Base-by-base conservation (phyloP, 2,888 invertebrate species). In the Lacanobia wlatinum region DNA sequence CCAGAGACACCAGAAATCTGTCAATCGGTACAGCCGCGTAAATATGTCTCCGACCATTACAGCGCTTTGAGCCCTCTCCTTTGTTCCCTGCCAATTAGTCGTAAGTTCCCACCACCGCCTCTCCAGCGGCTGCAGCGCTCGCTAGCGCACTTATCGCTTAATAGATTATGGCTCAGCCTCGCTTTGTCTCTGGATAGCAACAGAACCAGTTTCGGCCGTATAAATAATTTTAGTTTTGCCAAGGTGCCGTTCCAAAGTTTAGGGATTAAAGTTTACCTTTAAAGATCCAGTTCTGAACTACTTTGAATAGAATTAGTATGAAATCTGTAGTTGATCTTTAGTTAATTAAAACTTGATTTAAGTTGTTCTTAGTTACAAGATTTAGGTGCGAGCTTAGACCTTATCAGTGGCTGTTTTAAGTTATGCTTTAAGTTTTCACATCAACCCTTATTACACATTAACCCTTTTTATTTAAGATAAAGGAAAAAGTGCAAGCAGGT, bases 41-140 rank as follows among this genome's bases (percentile, higher is more conserved):
- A 89, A 91, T 90, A 91, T 91, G 91, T 90, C 91, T 89, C 90
- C 86, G 82, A 79, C 91, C 89, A 92, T 94, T 93, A 92, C 88
- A 84, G 84, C 86, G 87, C 92, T 88, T 90, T 88, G 84, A 84
- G 59, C 83, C 83, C 89, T 59, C 28, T 50, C 84, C 92, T 93
- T 95, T 95, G 94, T 95, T 92, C 92, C 70, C 80, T 89, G 88
- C 91, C 95, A 95, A 94, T 91, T 91, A 91, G 88, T 84, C 56
- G 65, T 70, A 65, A 83, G 82, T 74, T 82, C 73, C 59, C 70
- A 43, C 69, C 70, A 74, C 84, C 67, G 84, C 81, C 70, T 62
- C 84, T 82, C 81, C 87, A 76, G 70, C 71, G 87, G 62, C 84
- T 82, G 80, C 88, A 73, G 66, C 70, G 87, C 80, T 53, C 64